Percentiles rank a stretch among this genome's conserved stretches.
phyloP scores from a whole-genome alignment of 2,888 invertebrate species.

The Loripinus fragilis region DNA sequence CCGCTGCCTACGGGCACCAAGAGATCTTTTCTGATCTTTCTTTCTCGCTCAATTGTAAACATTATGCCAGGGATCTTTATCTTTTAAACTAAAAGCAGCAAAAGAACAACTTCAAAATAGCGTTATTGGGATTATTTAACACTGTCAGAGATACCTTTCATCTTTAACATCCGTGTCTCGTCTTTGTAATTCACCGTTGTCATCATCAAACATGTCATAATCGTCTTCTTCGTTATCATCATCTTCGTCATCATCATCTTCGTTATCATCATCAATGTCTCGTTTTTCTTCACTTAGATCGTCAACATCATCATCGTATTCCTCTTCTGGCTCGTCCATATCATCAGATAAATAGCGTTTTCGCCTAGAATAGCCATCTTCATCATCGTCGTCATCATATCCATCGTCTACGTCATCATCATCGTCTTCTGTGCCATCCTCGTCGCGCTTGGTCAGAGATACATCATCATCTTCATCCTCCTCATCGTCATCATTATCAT shows the following conservation, averaged over 20 bases:
- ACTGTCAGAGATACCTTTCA: not conserved
- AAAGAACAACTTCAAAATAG: no score
- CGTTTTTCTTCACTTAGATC: not conserved
- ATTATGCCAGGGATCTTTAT: no score
- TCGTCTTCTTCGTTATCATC: constrained; percentile 35
- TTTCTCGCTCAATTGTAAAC: no score
- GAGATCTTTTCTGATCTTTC: no score
- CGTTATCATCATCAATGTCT: not conserved
- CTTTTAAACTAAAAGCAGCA: no score
- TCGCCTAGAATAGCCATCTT: constrained; percentile 17
- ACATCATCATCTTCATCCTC: not conserved
- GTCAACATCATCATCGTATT: constrained; percentile 22
- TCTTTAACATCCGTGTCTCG: not conserved
- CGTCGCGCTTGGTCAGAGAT: not conserved
- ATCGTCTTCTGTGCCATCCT: not conserved
- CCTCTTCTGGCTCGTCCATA: constrained; percentile 14
- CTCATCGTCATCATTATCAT: not conserved
- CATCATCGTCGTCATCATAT: constrained; percentile 20
- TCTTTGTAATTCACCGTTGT: constrained; percentile 11
- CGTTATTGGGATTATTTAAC: no score
- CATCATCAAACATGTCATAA: constrained; percentile 13
- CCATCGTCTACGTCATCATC: not conserved
- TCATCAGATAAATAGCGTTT: not conserved
- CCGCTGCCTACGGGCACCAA: no score
- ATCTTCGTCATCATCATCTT: constrained; percentile 24